phyloP scores from a whole-genome alignment of 64 coral and sea anemone genomes.

The Dendrophyllia cribrosa region DNA sequence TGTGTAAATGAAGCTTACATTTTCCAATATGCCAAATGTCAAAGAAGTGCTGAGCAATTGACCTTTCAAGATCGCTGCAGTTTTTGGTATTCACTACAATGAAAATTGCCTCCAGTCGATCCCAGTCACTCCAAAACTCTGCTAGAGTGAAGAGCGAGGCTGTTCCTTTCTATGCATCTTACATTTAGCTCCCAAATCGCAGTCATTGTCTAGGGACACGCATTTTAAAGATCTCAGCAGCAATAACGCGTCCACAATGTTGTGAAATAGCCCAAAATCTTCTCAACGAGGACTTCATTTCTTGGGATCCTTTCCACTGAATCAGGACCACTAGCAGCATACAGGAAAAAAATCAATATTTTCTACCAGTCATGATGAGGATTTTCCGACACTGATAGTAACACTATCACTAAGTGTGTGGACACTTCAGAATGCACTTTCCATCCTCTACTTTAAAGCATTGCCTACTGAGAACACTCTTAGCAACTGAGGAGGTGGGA shows the following conservation, averaged over 20 bases:
- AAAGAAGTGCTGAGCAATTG: too few species aligned
- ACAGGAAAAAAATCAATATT: conserved; percentile 71
- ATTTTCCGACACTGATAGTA: conserved; percentile 62
- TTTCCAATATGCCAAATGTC: too few species aligned
- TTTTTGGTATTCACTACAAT: too few species aligned
- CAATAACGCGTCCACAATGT: conserved; percentile 61
- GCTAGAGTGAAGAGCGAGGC: too few species aligned
- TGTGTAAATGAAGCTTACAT: too few species aligned
- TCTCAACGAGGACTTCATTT: conserved; percentile 34
- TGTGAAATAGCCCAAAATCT: conserved; percentile 29
- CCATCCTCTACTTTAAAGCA: conserved; percentile 58
- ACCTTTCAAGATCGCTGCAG: too few species aligned
- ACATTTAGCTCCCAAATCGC: too few species aligned
- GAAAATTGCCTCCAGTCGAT: too few species aligned
- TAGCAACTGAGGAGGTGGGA: neutral
- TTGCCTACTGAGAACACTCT: conserved; percentile 48
- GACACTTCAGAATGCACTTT: conserved; percentile 19
- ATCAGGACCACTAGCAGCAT: conserved; percentile 56
- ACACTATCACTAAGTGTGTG: conserved; percentile 55
- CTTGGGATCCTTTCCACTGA: too few species aligned
- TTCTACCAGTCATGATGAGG: conserved; percentile 42
- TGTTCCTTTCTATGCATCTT: too few species aligned
- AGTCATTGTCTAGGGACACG: conserved; percentile 53
- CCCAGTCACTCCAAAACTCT: too few species aligned
- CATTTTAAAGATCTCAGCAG: neutral